Percentiles rank a stretch among this genome's conserved stretches.
phyloP scores from a whole-genome alignment of 2,113 vertebrate species.

The Arenaria interpres region DNA sequence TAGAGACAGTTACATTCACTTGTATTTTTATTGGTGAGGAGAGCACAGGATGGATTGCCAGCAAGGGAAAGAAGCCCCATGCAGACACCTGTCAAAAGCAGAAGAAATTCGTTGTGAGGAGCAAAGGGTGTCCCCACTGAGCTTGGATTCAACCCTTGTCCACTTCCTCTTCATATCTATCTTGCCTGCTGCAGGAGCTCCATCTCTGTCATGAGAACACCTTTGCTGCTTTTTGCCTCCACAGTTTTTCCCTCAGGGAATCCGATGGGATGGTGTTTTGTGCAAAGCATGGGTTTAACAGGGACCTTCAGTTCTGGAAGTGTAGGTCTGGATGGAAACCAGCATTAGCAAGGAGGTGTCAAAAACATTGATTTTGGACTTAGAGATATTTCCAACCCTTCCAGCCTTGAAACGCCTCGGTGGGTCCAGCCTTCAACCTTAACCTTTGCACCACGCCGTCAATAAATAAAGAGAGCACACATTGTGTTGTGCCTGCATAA shows the following conservation, averaged over 20 bases:
- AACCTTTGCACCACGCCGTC: background rate
- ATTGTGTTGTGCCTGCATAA: fast-evolving
- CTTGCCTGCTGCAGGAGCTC: background rate
- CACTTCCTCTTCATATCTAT: background rate
- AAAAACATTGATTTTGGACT: background rate
- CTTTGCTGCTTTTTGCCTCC: background rate
- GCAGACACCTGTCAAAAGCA: background rate
- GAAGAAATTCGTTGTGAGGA: fast-evolving
- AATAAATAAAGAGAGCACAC: background rate
- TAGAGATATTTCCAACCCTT: background rate
- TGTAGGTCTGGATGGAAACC: background rate
- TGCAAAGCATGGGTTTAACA: background rate
- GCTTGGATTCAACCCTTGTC: background rate
- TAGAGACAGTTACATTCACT: background rate
- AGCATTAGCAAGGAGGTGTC: background rate
- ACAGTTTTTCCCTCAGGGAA: background rate
- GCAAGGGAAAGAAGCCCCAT: background rate
- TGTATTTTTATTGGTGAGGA: background rate
- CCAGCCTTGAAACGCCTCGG: background rate
- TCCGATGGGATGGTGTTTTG: background rate
- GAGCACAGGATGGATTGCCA: too few relatives aligned
- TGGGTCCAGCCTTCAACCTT: background rate
- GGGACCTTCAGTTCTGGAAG: background rate
- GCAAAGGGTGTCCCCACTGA: background rate
- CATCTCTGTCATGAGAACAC: background rate